Conservation (phyloP, 2,797 vertebrate genomes). For the Eidolon dupreanum region DNA sequence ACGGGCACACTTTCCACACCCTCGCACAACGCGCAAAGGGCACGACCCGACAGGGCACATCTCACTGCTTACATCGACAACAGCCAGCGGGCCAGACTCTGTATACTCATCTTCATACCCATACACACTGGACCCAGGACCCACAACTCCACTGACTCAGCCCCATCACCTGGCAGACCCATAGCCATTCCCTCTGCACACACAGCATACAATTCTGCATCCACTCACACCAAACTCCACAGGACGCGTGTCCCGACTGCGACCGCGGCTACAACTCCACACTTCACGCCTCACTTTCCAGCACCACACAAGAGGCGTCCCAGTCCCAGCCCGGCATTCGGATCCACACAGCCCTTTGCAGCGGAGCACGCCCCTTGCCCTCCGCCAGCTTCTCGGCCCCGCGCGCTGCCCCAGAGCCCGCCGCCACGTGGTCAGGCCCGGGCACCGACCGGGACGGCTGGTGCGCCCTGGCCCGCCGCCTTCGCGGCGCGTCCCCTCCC, state of each 20-base stretch:
- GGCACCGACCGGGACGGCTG: background rate
- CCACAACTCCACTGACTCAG: background rate
- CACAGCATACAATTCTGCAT: background rate
- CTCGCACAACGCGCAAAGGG: background rate
- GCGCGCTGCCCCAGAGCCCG: background rate
- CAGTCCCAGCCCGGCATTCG: background rate
- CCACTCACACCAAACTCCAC: constrained; percentile 20
- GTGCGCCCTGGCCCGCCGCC: constrained; percentile 33
- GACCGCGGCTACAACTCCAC: background rate
- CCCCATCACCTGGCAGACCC: background rate
- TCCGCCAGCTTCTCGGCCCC: background rate
- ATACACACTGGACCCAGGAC: background rate
- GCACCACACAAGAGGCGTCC: background rate
- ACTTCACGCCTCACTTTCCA: background rate
- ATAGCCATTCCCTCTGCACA: background rate
- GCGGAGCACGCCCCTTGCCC: background rate
- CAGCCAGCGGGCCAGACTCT: background rate
- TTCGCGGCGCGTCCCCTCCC: background rate
- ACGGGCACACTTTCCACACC: background rate
- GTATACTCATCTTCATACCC: background rate
- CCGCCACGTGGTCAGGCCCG: background rate
- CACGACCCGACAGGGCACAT: background rate
- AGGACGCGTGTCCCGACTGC: background rate
- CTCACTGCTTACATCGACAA: background rate
- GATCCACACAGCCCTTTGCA: background rate